Conservation (phyloP, 2,113 vertebrate species). For the Myrmecobius fasciatus region DNA sequence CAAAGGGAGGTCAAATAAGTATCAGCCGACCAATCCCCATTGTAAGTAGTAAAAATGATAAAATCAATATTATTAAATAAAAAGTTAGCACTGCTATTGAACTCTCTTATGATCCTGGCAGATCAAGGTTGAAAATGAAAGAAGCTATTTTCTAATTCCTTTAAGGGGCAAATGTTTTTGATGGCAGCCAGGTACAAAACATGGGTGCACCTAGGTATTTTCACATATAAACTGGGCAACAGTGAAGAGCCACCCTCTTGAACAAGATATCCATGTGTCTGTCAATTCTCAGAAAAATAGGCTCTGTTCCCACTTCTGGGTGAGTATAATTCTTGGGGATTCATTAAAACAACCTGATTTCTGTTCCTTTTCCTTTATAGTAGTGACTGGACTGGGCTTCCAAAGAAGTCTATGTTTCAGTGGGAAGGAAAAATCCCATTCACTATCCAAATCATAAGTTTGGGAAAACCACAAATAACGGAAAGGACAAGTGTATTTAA, state of each 20-base stretch:
- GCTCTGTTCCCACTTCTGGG: background rate
- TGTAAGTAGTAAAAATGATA: constrained; percentile 86
- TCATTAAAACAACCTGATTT: background rate
- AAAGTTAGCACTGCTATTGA: constrained; percentile 83
- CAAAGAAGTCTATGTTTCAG: background rate
- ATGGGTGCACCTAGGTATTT: background rate
- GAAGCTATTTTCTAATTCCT: constrained; percentile 68
- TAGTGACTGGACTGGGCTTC: constrained; percentile 8
- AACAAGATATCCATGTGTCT: constrained; percentile 23
- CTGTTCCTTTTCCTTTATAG: constrained; percentile 26
- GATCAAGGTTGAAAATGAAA: constrained; percentile 51
- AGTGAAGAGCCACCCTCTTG: background rate
- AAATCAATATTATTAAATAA: constrained; percentile 88
- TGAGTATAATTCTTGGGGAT: background rate
- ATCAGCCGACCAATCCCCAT: constrained; percentile 83
- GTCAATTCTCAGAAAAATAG: background rate
- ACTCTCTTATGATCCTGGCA: constrained; percentile 72
- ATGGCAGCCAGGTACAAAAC: constrained; percentile 35
- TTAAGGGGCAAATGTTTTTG: constrained; percentile 50
- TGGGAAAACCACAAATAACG: background rate
- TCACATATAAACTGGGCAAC: background rate
- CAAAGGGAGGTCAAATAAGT: constrained; percentile 84
- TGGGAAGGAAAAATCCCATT: constrained; percentile 41
- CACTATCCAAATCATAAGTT: constrained; percentile 1
- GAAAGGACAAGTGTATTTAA: constrained; percentile 37